A percentile compares a stretch with the other conserved stretches of the same genome.
These are phyloP conservation scores for Lithosia quadra DNA, from an alignment of 2,888 invertebrate species.

Conservation along the genomic window DNA sequence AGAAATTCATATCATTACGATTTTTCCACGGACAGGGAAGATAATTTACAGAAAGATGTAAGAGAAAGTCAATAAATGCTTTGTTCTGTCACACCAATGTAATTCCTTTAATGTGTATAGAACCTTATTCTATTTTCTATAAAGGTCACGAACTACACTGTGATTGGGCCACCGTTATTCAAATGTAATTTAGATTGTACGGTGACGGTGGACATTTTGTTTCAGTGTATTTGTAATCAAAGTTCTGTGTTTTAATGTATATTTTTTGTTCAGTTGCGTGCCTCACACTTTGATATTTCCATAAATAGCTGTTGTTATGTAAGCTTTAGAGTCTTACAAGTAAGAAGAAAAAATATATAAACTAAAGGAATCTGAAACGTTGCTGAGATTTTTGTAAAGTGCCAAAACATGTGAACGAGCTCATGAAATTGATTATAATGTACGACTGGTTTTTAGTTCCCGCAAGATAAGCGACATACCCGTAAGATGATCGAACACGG, in stretches of 20 bases:
- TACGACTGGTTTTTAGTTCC: too few relatives aligned
- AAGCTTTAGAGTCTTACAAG: not conserved
- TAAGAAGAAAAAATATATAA: not conserved
- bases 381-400: not conserved
- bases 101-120: constrained; percentile 3
- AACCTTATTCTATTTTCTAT: constrained; percentile 22
- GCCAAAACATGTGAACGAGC: not conserved
- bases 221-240: constrained; percentile 46
- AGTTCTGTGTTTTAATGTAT: constrained; percentile 34
- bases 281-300: constrained; percentile 9
- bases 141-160: constrained; percentile 43
- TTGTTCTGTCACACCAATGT: too few relatives aligned
- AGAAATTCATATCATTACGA: not conserved
- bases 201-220: constrained; percentile 48
- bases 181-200: constrained; percentile 52
- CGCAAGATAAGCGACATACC: too few relatives aligned
- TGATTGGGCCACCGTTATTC: constrained; percentile 45
- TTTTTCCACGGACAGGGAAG: not conserved
- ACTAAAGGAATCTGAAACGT: not conserved
- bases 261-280: constrained; percentile 28
- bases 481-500: too few relatives aligned
- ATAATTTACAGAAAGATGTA: not conserved
- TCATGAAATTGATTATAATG: not conserved
- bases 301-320: not conserved
- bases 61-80: not conserved